Percentiles rank a stretch among this genome's conserved stretches.
Evolutionary conservation across 2,888 invertebrate species (phyloP).

Genomic region (Alentia gelatinosa): DNA sequence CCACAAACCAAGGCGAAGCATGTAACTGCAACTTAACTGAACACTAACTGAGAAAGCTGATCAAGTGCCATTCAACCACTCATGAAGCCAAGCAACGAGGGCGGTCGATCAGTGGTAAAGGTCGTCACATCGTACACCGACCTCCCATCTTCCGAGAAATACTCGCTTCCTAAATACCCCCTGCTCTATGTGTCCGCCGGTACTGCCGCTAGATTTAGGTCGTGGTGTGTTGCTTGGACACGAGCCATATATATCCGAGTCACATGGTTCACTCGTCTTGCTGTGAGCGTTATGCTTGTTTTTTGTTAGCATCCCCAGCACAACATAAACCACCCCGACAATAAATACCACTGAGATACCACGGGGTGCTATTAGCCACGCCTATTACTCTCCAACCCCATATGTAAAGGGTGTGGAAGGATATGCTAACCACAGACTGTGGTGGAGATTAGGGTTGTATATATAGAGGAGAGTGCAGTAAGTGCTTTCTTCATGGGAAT

Average conservation of each 20-base stretch:
- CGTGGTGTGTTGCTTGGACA: neutral
- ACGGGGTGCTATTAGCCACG: too few species aligned
- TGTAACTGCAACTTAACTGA: too few species aligned
- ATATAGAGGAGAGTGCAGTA: neutral
- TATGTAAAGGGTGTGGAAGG: too few species aligned
- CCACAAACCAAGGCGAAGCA: too few species aligned
- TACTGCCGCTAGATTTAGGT: neutral
- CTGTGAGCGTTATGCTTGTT: neutral
- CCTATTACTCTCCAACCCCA: too few species aligned
- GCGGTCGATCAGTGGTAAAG: neutral
- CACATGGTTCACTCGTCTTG: neutral
- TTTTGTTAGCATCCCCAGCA: too few species aligned
- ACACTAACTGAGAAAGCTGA: too few species aligned
- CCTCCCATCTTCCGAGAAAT: neutral
- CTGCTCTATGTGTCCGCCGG: neutral
- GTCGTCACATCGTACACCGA: neutral
- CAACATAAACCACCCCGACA: too few species aligned
- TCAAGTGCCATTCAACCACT: neutral
- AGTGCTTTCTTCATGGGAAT: neutral
- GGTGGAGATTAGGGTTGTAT: too few species aligned
- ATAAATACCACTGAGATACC: too few species aligned
- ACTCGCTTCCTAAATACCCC: neutral
- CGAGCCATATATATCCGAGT: neutral
- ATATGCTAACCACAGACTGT: too few species aligned
- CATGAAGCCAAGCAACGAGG: neutral